Evolutionary conservation across 1,140 invertebrate genomes (phyloP), one percentile per base, ranked within the genome.

Genomic region (Eumaeus atala): DNA sequence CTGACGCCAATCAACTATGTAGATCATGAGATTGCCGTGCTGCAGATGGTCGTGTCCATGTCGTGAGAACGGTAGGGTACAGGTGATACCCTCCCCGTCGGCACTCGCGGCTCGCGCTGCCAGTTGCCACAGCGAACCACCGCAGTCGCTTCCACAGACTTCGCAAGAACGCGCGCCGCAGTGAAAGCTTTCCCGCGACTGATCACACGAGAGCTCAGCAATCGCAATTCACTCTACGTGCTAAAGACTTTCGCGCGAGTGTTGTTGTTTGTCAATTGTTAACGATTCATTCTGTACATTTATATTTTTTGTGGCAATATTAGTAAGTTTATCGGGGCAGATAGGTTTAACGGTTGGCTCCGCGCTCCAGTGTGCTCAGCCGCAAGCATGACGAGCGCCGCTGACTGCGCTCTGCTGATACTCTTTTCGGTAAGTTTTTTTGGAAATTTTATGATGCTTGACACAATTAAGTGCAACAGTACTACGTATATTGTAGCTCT

Each of bases 251-350:
- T 11, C 38, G n/a, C 34, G 51, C 44, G 51, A 44, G 51, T 44
- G 37, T 54, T 54, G 35, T 18, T 48, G 21, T 59, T 60, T 56
- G 44, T 48, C 56, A 61, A 57, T 65, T 40, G 47, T 63, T 54
- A 49, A 52, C 47, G 42, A 53, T 51, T 58, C 56, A 51, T 48
- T 42, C 7, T 61, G 56, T 21, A 48, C 35, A 52, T 62, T 63
- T 69, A 78, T 76, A 65, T 75, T 70, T 74, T 69, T 69, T 62
- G 72, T 70, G 64, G 63, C 70, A 78, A 66, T 61, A 67, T 73
- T 70, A 72, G 79, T 70, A 77, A 71, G 64, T 74, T 84, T 81
- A 86, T 84, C 83, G 83, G 83, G 83, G 83, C 83, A 84, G 80
- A 86, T 79, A 86, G 68, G 59, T 67, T 81, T 84, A 86, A 86